Conservation (phyloP, 1,140 invertebrate genomes). For the Leptoteleia sp. region DNA sequence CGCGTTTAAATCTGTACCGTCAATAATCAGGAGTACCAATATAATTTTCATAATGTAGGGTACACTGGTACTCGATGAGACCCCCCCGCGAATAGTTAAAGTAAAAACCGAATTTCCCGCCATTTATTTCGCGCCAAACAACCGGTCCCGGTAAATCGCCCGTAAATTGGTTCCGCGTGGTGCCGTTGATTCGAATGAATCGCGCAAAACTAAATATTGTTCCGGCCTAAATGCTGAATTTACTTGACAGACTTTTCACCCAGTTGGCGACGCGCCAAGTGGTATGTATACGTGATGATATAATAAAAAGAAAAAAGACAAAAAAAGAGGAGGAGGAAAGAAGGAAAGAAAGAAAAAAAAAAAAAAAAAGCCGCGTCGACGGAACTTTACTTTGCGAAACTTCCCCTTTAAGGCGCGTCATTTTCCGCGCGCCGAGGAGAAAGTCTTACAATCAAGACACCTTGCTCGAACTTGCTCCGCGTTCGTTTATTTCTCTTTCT, state of each 20-base stretch:
- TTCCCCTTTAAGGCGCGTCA: constrained; percentile 80
- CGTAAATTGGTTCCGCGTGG: no score
- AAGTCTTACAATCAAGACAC: constrained; percentile 75
- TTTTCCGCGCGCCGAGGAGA: constrained; percentile 71
- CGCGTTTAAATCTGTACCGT: no score
- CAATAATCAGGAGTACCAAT: no score
- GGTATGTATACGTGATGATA: constrained; percentile 54
- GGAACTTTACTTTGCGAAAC: constrained; percentile 77
- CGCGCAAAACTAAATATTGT: constrained; percentile 69
- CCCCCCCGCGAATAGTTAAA: no score
- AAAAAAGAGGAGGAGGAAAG: no score
- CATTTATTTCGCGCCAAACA: no score
- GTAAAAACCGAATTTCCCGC: not conserved
- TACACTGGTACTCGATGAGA: no score
- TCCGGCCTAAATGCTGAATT: constrained; percentile 76
- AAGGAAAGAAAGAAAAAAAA: no score
- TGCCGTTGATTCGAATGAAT: constrained; percentile 77
- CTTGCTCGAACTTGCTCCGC: constrained; percentile 66
- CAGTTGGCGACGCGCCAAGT: constrained; percentile 78
- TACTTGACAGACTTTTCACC: constrained; percentile 81
- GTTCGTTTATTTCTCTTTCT: constrained; percentile 63
- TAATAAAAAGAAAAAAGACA: constrained; percentile 28
- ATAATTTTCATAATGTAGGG: no score
- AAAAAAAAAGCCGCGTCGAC: constrained; percentile 52
- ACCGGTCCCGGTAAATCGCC: no score